A percentile compares a stretch with the other conserved stretches of the same genome.
phyloP scores from a whole-genome alignment of 2,113 vertebrate genomes.

The Trogon surrucura region DNA sequence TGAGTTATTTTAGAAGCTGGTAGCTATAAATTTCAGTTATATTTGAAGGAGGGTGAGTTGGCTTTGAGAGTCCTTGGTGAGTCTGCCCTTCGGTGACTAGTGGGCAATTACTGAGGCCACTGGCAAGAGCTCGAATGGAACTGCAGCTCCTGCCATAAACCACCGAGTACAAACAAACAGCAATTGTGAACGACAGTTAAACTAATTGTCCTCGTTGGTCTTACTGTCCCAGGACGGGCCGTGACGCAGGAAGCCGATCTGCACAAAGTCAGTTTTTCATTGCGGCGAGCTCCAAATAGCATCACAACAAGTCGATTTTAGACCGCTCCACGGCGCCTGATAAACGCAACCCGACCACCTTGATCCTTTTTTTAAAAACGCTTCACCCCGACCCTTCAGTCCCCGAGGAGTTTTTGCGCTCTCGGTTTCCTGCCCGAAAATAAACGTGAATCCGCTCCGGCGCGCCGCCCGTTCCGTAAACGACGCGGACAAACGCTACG shows the following conservation, averaged over 20 bases:
- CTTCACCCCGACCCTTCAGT: conserved; percentile 16
- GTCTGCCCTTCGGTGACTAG: not conserved
- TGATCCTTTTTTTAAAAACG: not conserved
- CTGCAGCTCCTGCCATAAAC: conserved; percentile 30
- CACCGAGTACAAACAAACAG: conserved; percentile 18
- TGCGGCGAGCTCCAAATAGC: not conserved
- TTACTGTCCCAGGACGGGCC: not conserved
- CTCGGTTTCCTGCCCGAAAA: conserved; percentile 48
- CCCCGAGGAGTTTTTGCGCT: not conserved
- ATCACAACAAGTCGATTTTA: conserved; percentile 53
- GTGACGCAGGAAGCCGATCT: conserved; percentile 1
- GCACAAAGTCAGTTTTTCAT: conserved; percentile 21
- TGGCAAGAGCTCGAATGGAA: not conserved
- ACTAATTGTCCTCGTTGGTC: not conserved
- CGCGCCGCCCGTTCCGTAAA: not conserved
- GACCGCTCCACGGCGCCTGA: not conserved
- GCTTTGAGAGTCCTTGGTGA: conserved; percentile 16
- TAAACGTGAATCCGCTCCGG: not conserved
- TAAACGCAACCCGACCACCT: conserved; percentile 13
- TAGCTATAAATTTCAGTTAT: conserved; percentile 66
- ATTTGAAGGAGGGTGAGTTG: conserved; percentile 1
- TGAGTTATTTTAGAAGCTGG: conserved; percentile 67
- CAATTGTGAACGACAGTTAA: not conserved
- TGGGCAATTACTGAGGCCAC: conserved; percentile 25
- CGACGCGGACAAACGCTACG: rapidly evolving